These are phyloP conservation scores for Hippopotamus amphibius DNA, from an alignment of 2,113 vertebrate species.

Conservation along the genomic window DNA sequence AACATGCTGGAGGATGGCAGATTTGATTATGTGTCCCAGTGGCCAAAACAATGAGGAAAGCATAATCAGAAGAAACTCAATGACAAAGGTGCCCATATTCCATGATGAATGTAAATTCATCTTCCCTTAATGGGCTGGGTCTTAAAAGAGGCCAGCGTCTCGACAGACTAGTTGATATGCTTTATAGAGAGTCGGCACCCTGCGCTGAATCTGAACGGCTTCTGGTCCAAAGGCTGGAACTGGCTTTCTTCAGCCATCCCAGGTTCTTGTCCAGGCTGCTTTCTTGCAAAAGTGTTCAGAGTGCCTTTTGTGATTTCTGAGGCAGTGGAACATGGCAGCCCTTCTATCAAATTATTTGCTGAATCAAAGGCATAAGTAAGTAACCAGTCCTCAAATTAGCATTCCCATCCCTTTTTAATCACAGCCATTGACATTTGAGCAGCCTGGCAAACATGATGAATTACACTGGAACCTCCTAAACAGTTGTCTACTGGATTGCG, in stretches of 20 bases:
- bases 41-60: neutral
- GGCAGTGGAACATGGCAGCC: neutral
- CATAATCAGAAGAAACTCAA: neutral
- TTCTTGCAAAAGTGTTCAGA: neutral
- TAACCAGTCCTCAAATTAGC: neutral
- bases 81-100: neutral
- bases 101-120: neutral
- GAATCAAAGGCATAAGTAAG: slow-evolving; percentile 23
- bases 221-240: neutral
- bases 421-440: slow-evolving; percentile 8
- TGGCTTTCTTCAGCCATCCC: neutral
- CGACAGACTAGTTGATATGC: neutral
- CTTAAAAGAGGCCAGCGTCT: neutral
- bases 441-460: neutral
- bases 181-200: neutral
- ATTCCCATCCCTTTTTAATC: neutral
- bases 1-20: neutral
- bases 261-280: neutral
- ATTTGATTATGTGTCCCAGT: neutral
- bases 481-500: neutral
- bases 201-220: neutral
- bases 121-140: neutral
- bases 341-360: neutral
- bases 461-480: neutral
- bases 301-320: neutral